Evolutionary conservation across 2,888 invertebrate species (phyloP).

Genomic region (Mantis religiosa): DNA sequence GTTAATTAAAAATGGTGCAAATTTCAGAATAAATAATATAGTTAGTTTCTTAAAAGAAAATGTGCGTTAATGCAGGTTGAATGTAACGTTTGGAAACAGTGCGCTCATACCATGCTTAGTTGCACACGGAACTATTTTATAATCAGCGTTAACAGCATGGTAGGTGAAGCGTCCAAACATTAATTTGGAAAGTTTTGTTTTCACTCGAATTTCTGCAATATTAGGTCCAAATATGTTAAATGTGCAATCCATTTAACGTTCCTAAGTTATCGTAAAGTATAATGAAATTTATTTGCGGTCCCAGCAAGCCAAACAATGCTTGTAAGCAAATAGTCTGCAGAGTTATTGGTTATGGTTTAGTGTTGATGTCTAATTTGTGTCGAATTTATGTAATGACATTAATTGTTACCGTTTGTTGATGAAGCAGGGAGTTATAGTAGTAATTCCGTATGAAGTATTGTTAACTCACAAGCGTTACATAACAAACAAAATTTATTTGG

Average conservation of each 20-base stretch:
- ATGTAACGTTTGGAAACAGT: background rate
- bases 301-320: background rate
- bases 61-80: background rate
- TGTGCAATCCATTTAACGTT: background rate
- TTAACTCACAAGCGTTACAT: too few relatives aligned
- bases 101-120: background rate
- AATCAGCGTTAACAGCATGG: slow-evolving; percentile 30
- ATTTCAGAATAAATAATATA: background rate
- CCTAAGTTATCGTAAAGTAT: background rate
- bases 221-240: background rate
- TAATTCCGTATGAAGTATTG: background rate
- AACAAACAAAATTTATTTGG: too few relatives aligned
- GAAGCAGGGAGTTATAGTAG: background rate
- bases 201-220: background rate
- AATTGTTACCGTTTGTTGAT: background rate
- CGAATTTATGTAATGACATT: background rate
- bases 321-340: background rate
- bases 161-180: slow-evolving; percentile 33
- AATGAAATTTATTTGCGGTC: background rate
- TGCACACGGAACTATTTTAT: slow-evolving; percentile 29
- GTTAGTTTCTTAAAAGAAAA: background rate
- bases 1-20: background rate
- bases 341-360: background rate
- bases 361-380: background rate
- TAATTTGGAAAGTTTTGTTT: slow-evolving; percentile 27